A percentile compares a stretch with the other conserved stretches of the same genome.
These are phyloP conservation scores for Anoplopoma fimbria DNA, from an alignment of 2,113 vertebrate genomes.

Conservation along the genomic window DNA sequence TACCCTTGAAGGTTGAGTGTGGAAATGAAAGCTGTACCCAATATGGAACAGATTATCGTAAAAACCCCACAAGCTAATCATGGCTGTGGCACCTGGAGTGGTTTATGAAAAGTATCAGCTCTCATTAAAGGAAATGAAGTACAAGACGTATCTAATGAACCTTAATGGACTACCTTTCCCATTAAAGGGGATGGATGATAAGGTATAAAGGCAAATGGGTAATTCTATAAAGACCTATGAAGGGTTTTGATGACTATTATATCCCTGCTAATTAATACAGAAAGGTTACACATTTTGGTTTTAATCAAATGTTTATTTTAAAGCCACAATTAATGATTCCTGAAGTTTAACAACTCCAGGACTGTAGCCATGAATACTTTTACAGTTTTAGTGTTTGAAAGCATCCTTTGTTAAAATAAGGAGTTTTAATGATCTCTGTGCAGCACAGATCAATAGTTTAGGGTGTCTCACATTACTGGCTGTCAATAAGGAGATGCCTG, in stretches of 20 bases:
- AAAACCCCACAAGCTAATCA: constrained; percentile 74
- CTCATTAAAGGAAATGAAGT: constrained; percentile 83
- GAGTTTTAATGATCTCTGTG: constrained; percentile 68
- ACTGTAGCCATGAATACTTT: background rate
- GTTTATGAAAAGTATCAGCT: constrained; percentile 78
- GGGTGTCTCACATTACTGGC: constrained; percentile 72
- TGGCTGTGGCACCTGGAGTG: constrained; percentile 72
- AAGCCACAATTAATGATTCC: constrained; percentile 31
- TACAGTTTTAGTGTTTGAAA: background rate
- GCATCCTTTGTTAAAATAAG: constrained; percentile 46
- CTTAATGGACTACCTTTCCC: constrained; percentile 78
- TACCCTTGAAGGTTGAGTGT: constrained; percentile 56
- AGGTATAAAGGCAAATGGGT: constrained; percentile 69
- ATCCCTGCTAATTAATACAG: constrained; percentile 60
- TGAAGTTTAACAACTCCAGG: background rate
- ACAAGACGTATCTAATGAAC: constrained; percentile 81
- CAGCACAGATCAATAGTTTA: constrained; percentile 69
- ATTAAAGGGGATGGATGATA: constrained; percentile 76
- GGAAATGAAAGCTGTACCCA: constrained; percentile 62
- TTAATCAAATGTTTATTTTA: constrained; percentile 67
- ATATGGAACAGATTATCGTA: constrained; percentile 67
- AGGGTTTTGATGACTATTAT: constrained; percentile 55
- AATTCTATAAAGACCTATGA: constrained; percentile 63
- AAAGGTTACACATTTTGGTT: constrained; percentile 54
- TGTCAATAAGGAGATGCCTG: constrained; percentile 72